Base-by-base conservation (phyloP, 2,888 invertebrate genomes). In the Kuschelorhynchus macadamiae region DNA sequence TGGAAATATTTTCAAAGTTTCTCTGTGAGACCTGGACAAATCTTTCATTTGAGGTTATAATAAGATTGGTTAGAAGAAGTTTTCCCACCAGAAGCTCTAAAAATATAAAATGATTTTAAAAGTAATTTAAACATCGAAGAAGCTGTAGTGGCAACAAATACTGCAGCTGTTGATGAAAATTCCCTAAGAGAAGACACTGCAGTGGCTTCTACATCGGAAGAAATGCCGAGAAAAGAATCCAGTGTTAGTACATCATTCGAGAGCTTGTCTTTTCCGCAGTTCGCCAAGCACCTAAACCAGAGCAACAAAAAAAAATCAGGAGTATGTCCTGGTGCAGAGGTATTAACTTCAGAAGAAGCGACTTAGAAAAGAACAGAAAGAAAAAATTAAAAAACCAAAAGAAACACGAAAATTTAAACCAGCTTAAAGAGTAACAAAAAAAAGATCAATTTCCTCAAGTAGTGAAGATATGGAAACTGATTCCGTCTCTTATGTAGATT, bases 1-100 rank as follows among this genome's bases (percentile, higher is more conserved):
- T 71, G 47, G 63, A 47, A 63, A 57, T 63, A 20, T 72, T 72
- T 70, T 71, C 72, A 33, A 47, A 67, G 44, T 57, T 72, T 47
- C 44, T 71, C 9, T 65, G 71, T 47, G 62, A 72, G 46, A 72
- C 70, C 11, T 73, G 72, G 70, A 63, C 25, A 36, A n/a, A n/a
- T n/a, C n/a, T n/a, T n/a, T n/a, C n/a, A 39, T 55, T 50, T 16
- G 32, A 72, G 39, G 60, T 73, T 50, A 64, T 75, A 20, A 65
- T n/a, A 62, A 36, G 61, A 41, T 70, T 72, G 72, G 17, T 72
- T 74, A 56, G 42, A 42, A 20, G 25, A 21, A 21, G 36, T 18
- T 30, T 63, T 56, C n/a, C 49, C 46, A 30, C 49, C 64, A 42
- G 64, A 49, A 49, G 49, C 50, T 49, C 52, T 65, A 16, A 50